Evolutionary conservation across 2,888 invertebrate species (phyloP).

Genomic region (Ethmia dodecea): DNA sequence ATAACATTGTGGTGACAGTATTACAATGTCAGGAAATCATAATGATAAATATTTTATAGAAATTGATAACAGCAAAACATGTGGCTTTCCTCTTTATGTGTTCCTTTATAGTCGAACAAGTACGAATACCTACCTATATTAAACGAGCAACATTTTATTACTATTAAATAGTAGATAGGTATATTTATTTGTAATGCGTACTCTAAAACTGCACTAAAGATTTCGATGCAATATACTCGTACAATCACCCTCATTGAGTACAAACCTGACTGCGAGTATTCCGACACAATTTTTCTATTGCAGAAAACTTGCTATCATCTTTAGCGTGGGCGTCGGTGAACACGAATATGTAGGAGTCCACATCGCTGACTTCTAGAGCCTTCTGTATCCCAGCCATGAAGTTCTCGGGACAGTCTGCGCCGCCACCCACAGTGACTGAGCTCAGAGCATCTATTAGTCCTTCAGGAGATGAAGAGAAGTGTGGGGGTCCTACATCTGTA

Average conservation of each 20-base stretch:
- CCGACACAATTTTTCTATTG: constrained; percentile 25
- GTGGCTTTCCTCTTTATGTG: too few relatives aligned
- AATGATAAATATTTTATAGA: too few relatives aligned
- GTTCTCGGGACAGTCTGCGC: constrained; percentile 30
- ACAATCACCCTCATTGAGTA: too few relatives aligned
- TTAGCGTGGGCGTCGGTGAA: constrained; percentile 53
- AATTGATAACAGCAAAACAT: too few relatives aligned
- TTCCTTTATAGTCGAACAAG: too few relatives aligned
- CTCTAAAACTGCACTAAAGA: not conserved
- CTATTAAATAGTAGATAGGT: too few relatives aligned
- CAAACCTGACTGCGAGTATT: constrained; percentile 24
- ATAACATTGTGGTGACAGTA: too few relatives aligned
- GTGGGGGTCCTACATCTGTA: constrained; percentile 27
- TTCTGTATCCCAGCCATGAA: constrained; percentile 30
- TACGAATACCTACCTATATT: too few relatives aligned
- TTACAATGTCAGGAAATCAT: too few relatives aligned
- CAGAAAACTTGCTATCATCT: constrained; percentile 21
- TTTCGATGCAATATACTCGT: too few relatives aligned
- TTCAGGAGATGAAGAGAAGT: constrained; percentile 13
- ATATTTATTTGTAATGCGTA: too few relatives aligned
- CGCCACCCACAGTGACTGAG: constrained; percentile 13
- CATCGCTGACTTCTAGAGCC: constrained; percentile 32
- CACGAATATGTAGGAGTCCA: constrained; percentile 38
- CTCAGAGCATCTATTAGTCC: constrained; percentile 23
- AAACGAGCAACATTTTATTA: too few relatives aligned